phyloP scores from a whole-genome alignment of 2,888 invertebrate species.

The Congeria kusceri region DNA sequence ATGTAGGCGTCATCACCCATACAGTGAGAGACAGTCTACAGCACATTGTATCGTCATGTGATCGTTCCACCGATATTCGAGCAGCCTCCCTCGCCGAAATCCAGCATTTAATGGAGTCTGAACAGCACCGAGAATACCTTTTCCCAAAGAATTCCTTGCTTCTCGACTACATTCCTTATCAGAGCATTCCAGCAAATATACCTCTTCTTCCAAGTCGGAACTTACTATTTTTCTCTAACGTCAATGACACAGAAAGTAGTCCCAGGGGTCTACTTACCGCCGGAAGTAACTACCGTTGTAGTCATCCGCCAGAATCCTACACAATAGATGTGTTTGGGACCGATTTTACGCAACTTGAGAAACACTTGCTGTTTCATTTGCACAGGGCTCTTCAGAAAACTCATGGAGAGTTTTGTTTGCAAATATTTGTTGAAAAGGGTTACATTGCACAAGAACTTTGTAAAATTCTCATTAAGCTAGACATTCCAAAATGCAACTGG shows the following conservation, averaged over 20 bases:
- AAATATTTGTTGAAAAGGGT: conserved; percentile 58
- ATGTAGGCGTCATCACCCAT: conserved; percentile 45
- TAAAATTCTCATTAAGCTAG: conserved; percentile 27
- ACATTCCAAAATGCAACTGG: conserved; percentile 47
- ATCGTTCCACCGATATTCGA: neutral
- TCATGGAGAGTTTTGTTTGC: conserved; percentile 39
- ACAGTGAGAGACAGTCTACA: conserved; percentile 14
- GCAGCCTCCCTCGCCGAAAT: neutral
- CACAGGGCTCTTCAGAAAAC: conserved; percentile 19
- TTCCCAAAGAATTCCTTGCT: conserved; percentile 37
- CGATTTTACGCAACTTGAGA: conserved; percentile 21
- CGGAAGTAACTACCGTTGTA: conserved; percentile 47
- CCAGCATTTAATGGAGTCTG: neutral
- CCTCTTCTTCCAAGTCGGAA: conserved; percentile 31
- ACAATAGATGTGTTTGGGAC: conserved; percentile 55
- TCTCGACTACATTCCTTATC: conserved; percentile 42
- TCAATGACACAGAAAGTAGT: conserved; percentile 16
- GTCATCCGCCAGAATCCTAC: conserved; percentile 48
- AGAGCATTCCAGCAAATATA: conserved; percentile 28
- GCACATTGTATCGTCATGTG: neutral
- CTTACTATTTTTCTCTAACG: conserved; percentile 37
- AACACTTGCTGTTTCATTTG: conserved; percentile 45
- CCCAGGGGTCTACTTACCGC: conserved; percentile 44
- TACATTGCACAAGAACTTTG: conserved; percentile 48
- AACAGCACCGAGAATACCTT: conserved; percentile 7